These are phyloP conservation scores for Epinephelus fuscoguttatus DNA, from an alignment of 2,113 vertebrate species.

Conservation along the genomic window DNA sequence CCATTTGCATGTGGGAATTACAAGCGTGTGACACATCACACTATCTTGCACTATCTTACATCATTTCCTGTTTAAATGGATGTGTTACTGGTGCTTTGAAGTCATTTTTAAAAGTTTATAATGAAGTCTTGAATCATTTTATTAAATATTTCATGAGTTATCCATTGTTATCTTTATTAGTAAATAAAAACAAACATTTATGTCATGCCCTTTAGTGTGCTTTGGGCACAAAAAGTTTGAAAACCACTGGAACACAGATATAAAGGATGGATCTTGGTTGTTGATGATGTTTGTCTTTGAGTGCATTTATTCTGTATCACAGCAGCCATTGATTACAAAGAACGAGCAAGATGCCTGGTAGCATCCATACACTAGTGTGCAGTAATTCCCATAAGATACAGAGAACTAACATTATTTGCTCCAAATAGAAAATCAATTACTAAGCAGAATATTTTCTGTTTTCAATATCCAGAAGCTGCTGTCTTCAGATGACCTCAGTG, in stretches of 20 bases:
- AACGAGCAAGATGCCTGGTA: constrained; percentile 28
- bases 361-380: constrained; percentile 48
- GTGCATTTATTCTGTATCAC: constrained; percentile 61
- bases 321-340: constrained; percentile 64
- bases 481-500: constrained; percentile 61
- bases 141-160: too few relatives aligned
- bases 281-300: constrained; percentile 44
- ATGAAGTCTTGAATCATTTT: too few relatives aligned
- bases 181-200: too few relatives aligned
- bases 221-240: too few relatives aligned
- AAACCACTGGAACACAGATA: constrained; percentile 1
- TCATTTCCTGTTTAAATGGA: too few relatives aligned
- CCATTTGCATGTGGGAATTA: too few relatives aligned
- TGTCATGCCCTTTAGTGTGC: too few relatives aligned
- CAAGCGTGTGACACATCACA: too few relatives aligned
- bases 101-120: too few relatives aligned
- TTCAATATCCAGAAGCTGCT: constrained; percentile 62
- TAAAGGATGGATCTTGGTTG: constrained; percentile 29
- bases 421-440: constrained; percentile 74
- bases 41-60: too few relatives aligned
- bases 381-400: constrained; percentile 62
- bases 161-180: too few relatives aligned
- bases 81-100: too few relatives aligned
- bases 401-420: constrained; percentile 58
- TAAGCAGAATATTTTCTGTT: constrained; percentile 67